Percentiles rank a stretch among this genome's conserved stretches.
These are phyloP conservation scores for Agrochola lota DNA, from an alignment of 2,888 invertebrate genomes.

Conservation along the genomic window DNA sequence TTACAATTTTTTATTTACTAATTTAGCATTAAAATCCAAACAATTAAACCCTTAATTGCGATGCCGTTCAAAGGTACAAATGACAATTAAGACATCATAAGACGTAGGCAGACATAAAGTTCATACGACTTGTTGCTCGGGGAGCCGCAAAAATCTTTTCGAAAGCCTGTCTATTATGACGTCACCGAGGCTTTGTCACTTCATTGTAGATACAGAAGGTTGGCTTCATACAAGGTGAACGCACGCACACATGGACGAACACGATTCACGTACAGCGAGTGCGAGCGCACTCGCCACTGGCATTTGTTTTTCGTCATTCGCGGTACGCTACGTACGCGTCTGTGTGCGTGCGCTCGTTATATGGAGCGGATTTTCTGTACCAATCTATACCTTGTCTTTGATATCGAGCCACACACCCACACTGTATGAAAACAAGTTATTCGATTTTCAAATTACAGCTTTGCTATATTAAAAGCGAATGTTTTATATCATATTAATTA, in stretches of 20 bases:
- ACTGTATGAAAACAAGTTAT: slow-evolving; percentile 51
- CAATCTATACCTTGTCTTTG: background rate
- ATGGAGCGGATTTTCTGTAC: background rate
- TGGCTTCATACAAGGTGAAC: background rate
- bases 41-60: slow-evolving; percentile 18
- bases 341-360: background rate
- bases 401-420: slow-evolving; percentile 25
- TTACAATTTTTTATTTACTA: background rate
- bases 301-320: background rate
- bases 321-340: no score
- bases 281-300: background rate
- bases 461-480: slow-evolving; percentile 24
- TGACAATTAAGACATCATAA: slow-evolving; percentile 21
- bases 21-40: background rate
- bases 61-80: background rate
- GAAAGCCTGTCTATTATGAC: slow-evolving; percentile 47
- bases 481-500: slow-evolving; percentile 47
- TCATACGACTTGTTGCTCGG: slow-evolving; percentile 45
- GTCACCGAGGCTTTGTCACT: slow-evolving; percentile 36
- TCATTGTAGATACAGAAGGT: slow-evolving; percentile 29
- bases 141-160: slow-evolving; percentile 32
- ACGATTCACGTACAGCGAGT: background rate
- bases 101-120: slow-evolving; percentile 15
- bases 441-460: slow-evolving; percentile 34
- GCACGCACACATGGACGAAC: background rate